Conservation (phyloP, 2,797 vertebrate genomes). For the Botia kubotai region DNA sequence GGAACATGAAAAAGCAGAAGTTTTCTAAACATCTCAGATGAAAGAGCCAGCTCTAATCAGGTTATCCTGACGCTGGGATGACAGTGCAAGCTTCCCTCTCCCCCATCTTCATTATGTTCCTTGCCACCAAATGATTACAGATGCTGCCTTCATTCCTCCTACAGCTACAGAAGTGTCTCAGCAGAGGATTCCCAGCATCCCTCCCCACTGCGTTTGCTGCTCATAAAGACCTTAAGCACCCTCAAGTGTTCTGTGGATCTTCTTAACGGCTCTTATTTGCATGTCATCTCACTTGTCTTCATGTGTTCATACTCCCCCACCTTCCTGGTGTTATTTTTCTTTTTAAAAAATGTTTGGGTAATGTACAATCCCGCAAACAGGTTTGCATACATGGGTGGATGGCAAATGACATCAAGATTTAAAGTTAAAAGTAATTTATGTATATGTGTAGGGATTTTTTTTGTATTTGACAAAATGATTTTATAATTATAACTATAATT, state of each 20-base stretch:
- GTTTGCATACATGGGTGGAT: not conserved
- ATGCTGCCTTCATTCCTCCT: slow-evolving; percentile 69
- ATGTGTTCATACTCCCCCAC: not conserved
- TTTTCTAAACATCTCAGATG: slow-evolving; percentile 48
- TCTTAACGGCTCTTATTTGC: slow-evolving; percentile 64
- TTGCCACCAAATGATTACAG: slow-evolving; percentile 78
- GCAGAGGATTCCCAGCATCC: slow-evolving; percentile 52
- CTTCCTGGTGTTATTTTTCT: not conserved
- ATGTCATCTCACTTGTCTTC: not conserved
- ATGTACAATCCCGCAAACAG: not conserved
- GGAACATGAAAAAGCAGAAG: slow-evolving; percentile 4
- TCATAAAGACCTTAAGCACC: slow-evolving; percentile 73
- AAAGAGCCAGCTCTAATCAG: slow-evolving; percentile 76
- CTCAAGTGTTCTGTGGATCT: slow-evolving; percentile 71
- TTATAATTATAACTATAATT: too few relatives aligned
- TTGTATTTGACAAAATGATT: too few relatives aligned
- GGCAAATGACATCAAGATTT: not conserved
- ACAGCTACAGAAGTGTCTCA: slow-evolving; percentile 50
- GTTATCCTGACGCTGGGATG: slow-evolving; percentile 76
- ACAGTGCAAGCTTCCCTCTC: slow-evolving; percentile 69
- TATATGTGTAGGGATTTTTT: not conserved
- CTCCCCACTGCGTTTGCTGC: slow-evolving; percentile 12
- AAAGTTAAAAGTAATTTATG: not conserved
- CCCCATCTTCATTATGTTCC: slow-evolving; percentile 65
- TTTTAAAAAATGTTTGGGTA: not conserved